Conservation (phyloP, 2,797 vertebrate genomes). For the Epinephelus malabaricus region DNA sequence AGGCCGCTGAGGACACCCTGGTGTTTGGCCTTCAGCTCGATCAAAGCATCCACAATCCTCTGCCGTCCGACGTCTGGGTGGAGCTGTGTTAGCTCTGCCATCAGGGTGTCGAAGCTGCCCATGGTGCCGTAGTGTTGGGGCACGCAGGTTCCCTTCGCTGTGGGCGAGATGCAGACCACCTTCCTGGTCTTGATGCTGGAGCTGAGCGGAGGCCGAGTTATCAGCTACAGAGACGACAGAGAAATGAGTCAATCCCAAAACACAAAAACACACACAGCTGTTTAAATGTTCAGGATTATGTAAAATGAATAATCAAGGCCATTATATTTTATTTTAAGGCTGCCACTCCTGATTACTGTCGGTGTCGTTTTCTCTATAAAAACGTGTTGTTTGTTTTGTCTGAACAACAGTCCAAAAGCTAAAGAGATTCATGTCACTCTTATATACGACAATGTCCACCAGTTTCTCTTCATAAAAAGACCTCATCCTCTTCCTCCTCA, state of each 20-base stretch:
- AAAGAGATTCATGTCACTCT: too few species aligned
- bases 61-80: slow-evolving; percentile 67
- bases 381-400: too few species aligned
- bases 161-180: slow-evolving; percentile 60
- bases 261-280: neutral
- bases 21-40: slow-evolving; percentile 68
- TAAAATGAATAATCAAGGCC: neutral
- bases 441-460: neutral
- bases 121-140: slow-evolving; percentile 75
- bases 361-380: neutral
- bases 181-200: slow-evolving; percentile 52
- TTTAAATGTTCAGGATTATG: neutral
- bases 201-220: neutral
- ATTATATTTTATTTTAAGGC: neutral
- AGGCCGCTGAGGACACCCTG: slow-evolving; percentile 65
- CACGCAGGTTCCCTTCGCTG: slow-evolving; percentile 66
- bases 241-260: neutral
- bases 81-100: slow-evolving; percentile 67
- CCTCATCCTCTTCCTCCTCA: neutral
- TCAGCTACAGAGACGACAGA: slow-evolving; percentile 9
- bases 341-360: neutral
- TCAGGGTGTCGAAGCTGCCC: slow-evolving; percentile 78
- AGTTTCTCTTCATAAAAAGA: neutral
- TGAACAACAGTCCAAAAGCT: too few species aligned
- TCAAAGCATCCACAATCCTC: slow-evolving; percentile 73